phyloP scores from a whole-genome alignment of 2,797 vertebrate genomes.

The Tamandua tetradactyla region DNA sequence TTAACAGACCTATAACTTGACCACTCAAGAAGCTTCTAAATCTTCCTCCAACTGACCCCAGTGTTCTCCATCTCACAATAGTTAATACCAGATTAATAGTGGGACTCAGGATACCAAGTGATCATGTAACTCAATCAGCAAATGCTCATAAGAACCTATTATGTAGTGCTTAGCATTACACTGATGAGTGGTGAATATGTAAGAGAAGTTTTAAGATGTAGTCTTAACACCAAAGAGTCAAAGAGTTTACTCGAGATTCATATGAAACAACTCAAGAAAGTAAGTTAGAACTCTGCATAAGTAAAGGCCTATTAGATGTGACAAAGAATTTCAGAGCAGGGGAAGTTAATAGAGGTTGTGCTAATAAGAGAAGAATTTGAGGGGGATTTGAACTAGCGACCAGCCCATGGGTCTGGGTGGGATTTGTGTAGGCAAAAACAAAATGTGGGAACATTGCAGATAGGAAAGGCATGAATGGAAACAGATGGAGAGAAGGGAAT shows the following conservation, averaged over 20 bases:
- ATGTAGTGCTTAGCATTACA: background rate
- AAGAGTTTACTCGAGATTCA: background rate
- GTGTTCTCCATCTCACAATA: background rate
- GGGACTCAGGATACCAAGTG: background rate
- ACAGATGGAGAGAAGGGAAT: background rate
- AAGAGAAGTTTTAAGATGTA: background rate
- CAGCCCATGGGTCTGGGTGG: background rate
- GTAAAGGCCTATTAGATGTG: background rate
- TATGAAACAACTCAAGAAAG: conserved; percentile 13
- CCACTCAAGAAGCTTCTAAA: background rate
- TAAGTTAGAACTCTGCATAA: background rate
- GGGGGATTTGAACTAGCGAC: background rate
- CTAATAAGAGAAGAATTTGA: background rate
- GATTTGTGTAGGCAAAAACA: background rate
- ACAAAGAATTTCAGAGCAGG: background rate
- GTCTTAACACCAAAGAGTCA: background rate
- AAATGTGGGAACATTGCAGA: background rate
- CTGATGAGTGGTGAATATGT: background rate
- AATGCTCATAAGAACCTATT: background rate
- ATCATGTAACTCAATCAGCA: background rate
- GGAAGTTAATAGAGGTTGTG: background rate
- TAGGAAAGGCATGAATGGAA: background rate
- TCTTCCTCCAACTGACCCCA: background rate
- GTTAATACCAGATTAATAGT: background rate
- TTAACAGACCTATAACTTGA: background rate